Evolutionary conservation across 2,888 invertebrate genomes (phyloP).

Genomic region (Metallyticus violacea): DNA sequence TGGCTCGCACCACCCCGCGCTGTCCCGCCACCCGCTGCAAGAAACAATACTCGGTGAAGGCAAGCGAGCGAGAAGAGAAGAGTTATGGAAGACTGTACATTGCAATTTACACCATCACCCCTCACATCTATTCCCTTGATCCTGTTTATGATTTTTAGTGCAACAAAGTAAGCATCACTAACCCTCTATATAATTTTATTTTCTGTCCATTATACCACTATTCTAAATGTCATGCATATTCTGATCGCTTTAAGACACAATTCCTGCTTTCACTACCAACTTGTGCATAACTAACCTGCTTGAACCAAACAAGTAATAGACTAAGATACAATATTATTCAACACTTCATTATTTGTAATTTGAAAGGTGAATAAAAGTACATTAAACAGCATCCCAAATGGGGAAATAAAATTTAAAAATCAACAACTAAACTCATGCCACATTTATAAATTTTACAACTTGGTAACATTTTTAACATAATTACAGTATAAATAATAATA

Average conservation of each 20-base stretch:
- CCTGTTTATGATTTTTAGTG: neutral
- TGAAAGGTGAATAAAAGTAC: neutral
- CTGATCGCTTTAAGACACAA: neutral
- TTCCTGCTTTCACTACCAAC: neutral
- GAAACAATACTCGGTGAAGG: constrained; percentile 30
- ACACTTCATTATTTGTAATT: neutral
- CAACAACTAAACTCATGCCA: neutral
- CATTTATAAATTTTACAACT: neutral
- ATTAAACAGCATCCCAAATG: too few species aligned
- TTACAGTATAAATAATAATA: neutral
- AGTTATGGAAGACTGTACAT: neutral
- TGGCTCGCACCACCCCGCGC: constrained; percentile 27
- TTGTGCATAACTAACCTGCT: neutral
- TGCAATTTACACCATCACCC: neutral
- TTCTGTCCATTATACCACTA: neutral
- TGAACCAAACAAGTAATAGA: too few species aligned
- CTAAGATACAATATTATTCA: neutral
- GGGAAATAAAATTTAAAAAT: too few species aligned
- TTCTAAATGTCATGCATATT: neutral
- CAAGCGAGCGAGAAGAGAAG: constrained; percentile 6
- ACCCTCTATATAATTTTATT: neutral
- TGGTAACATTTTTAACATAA: neutral
- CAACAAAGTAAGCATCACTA: neutral
- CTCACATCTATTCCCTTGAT: neutral
- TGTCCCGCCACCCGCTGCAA: constrained; percentile 28